Base-by-base conservation (phyloP, 2,113 vertebrate genomes). In the Caranx melampygus region DNA sequence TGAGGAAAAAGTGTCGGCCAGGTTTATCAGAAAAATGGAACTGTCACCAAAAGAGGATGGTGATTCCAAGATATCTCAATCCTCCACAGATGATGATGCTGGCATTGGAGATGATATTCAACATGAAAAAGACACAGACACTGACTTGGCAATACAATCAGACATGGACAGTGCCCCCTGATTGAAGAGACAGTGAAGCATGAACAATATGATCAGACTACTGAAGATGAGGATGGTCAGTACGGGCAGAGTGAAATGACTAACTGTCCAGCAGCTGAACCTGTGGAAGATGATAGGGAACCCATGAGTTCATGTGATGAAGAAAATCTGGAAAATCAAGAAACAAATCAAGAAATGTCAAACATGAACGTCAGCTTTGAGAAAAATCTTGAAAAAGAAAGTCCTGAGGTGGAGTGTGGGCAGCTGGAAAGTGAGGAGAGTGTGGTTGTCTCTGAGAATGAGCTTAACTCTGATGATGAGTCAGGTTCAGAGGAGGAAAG, bases 351-450 rank as follows among this genome's bases (percentile, higher is more conserved):
- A 42, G 59, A 59, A 37, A 54, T 11, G 1, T 6, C 11, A n/a
- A 55, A 64, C 20, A 60, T 37, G 2, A 68, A 64, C 16, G 7
- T 81, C 0, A 64, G 34, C 45, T 33, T 33, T 0, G 15, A 49
- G 26, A 54, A 57, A 66, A 33, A 10, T 20, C 16, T 76, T 40
- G 71, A 68, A 69, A 72, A 81, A 12, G 54, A 73, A 3, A 44
- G 34, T 0, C 16, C 34, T n/a, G 65, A 79, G 10, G 7, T 54
- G 13, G 72, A 77, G 16, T 44, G 3, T 26, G n/a, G 40, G 51
- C 49, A 57, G 60, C 42, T 75, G 20, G 45, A 65, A n/a, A 63
- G 63, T 52, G 49, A 85, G 33, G 81, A 68, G 10, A 70, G 55
- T 16, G 6, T 42, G 21, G 57, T 15, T 34, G n/a, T 44, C 26